A percentile compares a stretch with the other conserved stretches of the same genome.
phyloP scores from a whole-genome alignment of 2,113 vertebrate genomes.

The Acrocephalus kingi region DNA sequence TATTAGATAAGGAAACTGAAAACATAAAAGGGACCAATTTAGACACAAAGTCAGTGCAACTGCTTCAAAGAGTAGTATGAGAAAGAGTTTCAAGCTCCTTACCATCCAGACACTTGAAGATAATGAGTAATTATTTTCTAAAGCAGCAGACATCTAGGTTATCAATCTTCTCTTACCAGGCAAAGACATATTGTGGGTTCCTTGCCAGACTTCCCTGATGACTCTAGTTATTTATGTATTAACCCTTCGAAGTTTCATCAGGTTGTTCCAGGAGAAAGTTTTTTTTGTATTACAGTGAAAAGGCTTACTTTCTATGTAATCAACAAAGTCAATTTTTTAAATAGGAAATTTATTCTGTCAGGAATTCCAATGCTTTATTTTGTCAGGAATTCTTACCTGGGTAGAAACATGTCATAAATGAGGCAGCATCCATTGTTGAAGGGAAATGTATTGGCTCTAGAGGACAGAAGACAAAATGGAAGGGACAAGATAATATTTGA shows the following conservation, averaged over 20 bases:
- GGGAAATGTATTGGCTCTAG: not conserved
- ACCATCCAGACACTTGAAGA: not conserved
- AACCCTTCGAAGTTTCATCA: not conserved
- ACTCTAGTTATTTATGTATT: not conserved
- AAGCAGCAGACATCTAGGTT: constrained; percentile 26
- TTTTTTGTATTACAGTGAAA: not conserved
- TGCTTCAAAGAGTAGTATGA: constrained; percentile 13
- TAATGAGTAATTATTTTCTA: constrained; percentile 43
- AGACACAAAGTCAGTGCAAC: constrained; percentile 7
- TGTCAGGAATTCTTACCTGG: not conserved
- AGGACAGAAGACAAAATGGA: not conserved
- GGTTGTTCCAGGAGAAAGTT: not conserved
- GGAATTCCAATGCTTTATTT: not conserved
- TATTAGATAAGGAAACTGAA: constrained; percentile 39
- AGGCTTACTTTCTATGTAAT: not conserved
- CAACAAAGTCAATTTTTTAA: not conserved
- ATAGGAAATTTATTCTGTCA: not conserved
- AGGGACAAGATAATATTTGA: not conserved
- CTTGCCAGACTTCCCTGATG: not conserved
- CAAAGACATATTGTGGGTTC: not conserved
- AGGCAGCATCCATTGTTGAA: not conserved
- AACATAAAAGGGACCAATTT: constrained; percentile 23
- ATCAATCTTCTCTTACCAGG: constrained; percentile 30
- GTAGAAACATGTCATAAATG: not conserved
- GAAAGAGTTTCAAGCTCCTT: constrained; percentile 17